Conservation (phyloP, 2,113 vertebrate species). For the rat (Rattus norvegicus) region DNA sequence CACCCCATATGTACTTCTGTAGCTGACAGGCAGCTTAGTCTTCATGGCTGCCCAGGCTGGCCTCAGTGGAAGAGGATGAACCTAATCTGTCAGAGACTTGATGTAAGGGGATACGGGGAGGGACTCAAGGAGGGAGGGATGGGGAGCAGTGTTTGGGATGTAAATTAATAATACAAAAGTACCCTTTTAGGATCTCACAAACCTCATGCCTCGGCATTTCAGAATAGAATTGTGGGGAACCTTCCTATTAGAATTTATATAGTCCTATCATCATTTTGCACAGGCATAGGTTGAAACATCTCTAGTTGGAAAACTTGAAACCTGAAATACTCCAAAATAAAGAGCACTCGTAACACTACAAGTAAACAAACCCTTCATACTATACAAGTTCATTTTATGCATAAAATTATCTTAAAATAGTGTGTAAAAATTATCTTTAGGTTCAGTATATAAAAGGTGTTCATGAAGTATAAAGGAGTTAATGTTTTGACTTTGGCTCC, state of each 20-base stretch:
- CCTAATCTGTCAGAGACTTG: too few relatives aligned
- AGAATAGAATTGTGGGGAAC: neutral
- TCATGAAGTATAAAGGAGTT: neutral
- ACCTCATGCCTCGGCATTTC: neutral
- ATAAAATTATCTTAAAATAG: neutral
- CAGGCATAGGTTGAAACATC: neutral
- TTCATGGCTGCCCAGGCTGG: too few relatives aligned
- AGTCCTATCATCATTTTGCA: neutral
- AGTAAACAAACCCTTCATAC: neutral
- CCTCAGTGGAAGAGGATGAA: too few relatives aligned
- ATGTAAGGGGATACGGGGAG: too few relatives aligned
- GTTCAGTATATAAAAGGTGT: neutral
- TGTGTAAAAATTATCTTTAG: neutral
- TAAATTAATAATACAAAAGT: too few relatives aligned
- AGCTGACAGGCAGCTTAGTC: too few relatives aligned
- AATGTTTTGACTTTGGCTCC: neutral
- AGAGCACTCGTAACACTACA: neutral
- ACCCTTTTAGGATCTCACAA: constrained; percentile 23
- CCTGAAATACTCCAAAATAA: neutral
- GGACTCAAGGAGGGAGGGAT: too few relatives aligned
- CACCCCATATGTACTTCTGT: too few relatives aligned
- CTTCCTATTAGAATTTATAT: constrained; percentile 7
- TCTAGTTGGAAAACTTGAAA: neutral
- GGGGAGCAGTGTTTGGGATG: too few relatives aligned
- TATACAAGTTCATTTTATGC: neutral